These are phyloP conservation scores for Naja naja DNA, from an alignment of 2,113 vertebrate genomes.

Conservation along the genomic window DNA sequence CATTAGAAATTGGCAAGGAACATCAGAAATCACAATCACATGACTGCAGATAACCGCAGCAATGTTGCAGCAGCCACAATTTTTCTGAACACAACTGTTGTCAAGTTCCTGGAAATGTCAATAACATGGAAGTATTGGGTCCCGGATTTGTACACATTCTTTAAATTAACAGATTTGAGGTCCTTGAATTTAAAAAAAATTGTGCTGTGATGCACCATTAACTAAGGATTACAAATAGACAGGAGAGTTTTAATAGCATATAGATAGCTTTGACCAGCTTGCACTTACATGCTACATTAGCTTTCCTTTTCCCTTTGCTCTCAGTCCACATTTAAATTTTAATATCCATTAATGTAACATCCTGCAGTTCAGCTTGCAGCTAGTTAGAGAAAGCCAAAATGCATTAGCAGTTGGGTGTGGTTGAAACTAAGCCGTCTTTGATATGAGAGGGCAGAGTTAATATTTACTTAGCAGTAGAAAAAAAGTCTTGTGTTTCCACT, in stretches of 20 bases:
- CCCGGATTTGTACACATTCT: background rate
- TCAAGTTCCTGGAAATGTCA: background rate
- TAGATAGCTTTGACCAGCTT: background rate
- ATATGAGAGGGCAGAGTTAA: slow-evolving; percentile 8
- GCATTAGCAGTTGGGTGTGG: background rate
- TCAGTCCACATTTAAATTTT: background rate
- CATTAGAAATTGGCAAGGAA: background rate
- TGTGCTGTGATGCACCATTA: background rate
- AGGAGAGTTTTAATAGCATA: background rate
- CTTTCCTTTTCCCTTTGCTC: background rate
- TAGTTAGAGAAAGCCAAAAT: background rate
- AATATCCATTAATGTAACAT: background rate
- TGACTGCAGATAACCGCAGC: background rate
- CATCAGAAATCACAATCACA: background rate
- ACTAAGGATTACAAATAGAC: background rate
- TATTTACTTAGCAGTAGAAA: background rate
- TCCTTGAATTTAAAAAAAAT: background rate
- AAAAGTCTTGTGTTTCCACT: background rate
- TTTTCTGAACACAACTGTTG: background rate
- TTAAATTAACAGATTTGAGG: background rate
- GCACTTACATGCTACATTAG: background rate
- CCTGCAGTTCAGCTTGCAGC: background rate
- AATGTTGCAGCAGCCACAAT: background rate
- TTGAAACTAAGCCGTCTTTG: background rate
- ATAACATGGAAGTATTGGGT: background rate